Percentiles rank a stretch among this genome's conserved stretches.
Conservation (phyloP, 1,140 invertebrate genomes). For the Cyclargus thomasi region DNA sequence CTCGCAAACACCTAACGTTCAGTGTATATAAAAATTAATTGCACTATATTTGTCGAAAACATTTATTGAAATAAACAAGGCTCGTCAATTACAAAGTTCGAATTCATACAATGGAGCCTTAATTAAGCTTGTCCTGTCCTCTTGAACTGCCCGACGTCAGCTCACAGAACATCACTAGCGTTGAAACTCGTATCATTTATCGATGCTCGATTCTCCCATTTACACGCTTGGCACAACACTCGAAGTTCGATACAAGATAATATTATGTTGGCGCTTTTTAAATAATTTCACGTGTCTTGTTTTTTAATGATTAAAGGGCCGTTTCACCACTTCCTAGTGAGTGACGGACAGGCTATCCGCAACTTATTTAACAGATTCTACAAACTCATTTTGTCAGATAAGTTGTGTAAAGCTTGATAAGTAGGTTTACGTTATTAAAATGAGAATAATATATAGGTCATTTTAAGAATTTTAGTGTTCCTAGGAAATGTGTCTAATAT, state of each 20-base stretch:
- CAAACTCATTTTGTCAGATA: no score
- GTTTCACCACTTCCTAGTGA: no score
- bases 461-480: no score
- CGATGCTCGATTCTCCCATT: neutral
- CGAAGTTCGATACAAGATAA: neutral
- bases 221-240: neutral
- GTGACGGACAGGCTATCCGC: no score
- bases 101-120: neutral
- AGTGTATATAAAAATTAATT: neutral
- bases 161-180: neutral
- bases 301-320: no score
- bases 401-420: no score
- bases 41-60: neutral
- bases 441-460: no score
- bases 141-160: neutral
- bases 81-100: neutral
- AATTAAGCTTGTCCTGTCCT: neutral
- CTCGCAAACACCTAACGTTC: neutral
- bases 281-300: neutral
- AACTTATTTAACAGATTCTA: no score
- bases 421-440: no score
- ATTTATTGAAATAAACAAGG: neutral
- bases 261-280: neutral
- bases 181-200: neutral
- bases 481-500: no score